Evolutionary conservation across 2,888 invertebrate genomes (phyloP).

Genomic region (Siphlonurus alternatus): DNA sequence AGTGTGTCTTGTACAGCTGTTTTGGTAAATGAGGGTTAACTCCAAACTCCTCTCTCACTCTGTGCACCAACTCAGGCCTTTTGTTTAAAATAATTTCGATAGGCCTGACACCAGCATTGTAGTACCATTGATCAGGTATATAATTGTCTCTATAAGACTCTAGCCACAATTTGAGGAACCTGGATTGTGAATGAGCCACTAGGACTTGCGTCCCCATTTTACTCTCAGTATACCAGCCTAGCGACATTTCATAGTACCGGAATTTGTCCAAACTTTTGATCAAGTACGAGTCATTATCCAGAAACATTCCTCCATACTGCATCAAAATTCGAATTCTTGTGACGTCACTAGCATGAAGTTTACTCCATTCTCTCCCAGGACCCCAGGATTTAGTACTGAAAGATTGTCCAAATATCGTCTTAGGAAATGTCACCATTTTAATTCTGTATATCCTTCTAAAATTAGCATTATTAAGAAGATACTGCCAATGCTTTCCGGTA

Average conservation of each 20-base stretch:
- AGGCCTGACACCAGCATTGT: constrained; percentile 21
- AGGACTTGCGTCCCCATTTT: constrained; percentile 16
- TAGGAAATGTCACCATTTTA: not conserved
- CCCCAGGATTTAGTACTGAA: not conserved
- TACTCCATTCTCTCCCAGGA: constrained; percentile 9
- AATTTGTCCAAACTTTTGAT: constrained; percentile 19
- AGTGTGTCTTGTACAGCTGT: not conserved
- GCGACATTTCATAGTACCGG: constrained; percentile 20
- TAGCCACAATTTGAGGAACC: constrained; percentile 20
- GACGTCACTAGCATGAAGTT: constrained; percentile 14
- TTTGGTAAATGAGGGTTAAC: constrained; percentile 4
- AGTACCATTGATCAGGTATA: constrained; percentile 17
- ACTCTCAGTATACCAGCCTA: constrained; percentile 18
- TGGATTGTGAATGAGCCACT: constrained; percentile 20
- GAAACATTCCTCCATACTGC: constrained; percentile 22
- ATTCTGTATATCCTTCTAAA: constrained; percentile 9
- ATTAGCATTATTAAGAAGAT: constrained; percentile 12
- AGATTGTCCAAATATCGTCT: not conserved
- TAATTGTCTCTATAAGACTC: constrained; percentile 19
- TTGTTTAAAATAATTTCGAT: constrained; percentile 17
- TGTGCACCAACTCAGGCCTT: constrained; percentile 18
- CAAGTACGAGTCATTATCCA: constrained; percentile 22
- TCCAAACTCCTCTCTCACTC: constrained; percentile 17
- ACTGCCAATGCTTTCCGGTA: constrained; percentile 16
- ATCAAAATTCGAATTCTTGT: constrained; percentile 18